Percentiles rank a stretch among this genome's conserved stretches.
phyloP scores from a whole-genome alignment of 23 tunicate genomes.

The Ciona savignyi region DNA sequence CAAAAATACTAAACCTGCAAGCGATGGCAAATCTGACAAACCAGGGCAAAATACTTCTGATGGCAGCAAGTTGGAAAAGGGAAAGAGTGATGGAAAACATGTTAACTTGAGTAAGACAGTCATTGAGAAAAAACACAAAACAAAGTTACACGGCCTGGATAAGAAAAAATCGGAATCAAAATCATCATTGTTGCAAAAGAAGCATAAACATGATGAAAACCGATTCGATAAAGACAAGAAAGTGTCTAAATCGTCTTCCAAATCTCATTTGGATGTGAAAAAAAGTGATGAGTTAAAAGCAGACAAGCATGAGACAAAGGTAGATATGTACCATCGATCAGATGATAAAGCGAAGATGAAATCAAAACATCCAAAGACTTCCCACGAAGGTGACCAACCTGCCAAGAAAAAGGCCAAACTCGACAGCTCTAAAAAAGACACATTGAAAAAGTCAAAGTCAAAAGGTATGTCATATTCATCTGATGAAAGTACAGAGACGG shows the following conservation, averaged over 20 bases:
- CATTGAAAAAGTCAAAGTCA: conserved; percentile 11
- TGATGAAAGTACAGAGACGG: background rate
- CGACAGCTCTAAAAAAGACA: background rate
- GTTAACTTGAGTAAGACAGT: background rate
- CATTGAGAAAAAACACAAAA: background rate
- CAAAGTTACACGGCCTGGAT: background rate
- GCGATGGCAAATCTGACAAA: background rate
- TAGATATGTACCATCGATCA: background rate
- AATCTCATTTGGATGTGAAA: background rate
- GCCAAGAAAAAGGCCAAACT: conserved; percentile 16
- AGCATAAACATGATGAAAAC: conserved; percentile 13
- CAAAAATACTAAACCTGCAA: background rate
- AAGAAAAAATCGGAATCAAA: background rate
- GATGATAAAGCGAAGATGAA: conserved; percentile 3
- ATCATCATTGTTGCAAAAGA: background rate
- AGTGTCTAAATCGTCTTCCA: background rate
- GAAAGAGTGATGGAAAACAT: background rate
- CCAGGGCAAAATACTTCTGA: background rate
- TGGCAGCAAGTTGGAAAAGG: background rate
- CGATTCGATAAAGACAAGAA: background rate
- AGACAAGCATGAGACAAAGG: conserved; percentile 6
- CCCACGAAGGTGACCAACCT: conserved; percentile 10
- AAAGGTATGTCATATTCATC: background rate
- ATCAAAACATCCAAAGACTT: conserved; percentile 1
- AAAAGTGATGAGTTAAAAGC: background rate